phyloP scores from a whole-genome alignment of 2,113 vertebrate species.

The Fregetta grallaria region DNA sequence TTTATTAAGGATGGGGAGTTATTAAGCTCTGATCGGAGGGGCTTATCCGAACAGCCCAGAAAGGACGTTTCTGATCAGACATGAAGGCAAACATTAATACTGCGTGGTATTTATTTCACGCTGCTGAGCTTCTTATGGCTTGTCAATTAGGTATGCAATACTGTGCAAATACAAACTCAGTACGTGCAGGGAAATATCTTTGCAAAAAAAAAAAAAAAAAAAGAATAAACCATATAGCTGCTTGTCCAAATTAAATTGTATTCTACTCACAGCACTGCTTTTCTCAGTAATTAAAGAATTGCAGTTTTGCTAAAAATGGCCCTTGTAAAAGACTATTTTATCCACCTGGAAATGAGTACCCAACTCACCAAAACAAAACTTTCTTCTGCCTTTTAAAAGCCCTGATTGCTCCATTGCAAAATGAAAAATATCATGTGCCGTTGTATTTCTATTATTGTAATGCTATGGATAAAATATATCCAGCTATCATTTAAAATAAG shows the following conservation, averaged over 20 bases:
- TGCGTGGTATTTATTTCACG: background rate
- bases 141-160: background rate
- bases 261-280: background rate
- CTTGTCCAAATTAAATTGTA: background rate
- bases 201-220: too few species aligned
- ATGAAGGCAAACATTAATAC: background rate
- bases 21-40: rapidly evolving
- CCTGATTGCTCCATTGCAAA: rapidly evolving
- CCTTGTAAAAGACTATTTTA: background rate
- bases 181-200: background rate
- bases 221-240: rapidly evolving
- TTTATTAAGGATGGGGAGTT: rapidly evolving
- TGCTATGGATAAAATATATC: background rate
- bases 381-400: background rate
- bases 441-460: background rate
- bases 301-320: background rate
- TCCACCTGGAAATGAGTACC: background rate
- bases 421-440: rapidly evolving
- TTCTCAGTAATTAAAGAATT: background rate
- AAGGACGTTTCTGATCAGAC: background rate
- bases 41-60: background rate
- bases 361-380: background rate
- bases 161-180: background rate
- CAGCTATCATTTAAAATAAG: background rate
- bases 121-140: background rate